Percentiles rank a stretch among this genome's conserved stretches.
phyloP scores from a whole-genome alignment of 2,888 invertebrate species.

The Caenorhabditis sp. region DNA sequence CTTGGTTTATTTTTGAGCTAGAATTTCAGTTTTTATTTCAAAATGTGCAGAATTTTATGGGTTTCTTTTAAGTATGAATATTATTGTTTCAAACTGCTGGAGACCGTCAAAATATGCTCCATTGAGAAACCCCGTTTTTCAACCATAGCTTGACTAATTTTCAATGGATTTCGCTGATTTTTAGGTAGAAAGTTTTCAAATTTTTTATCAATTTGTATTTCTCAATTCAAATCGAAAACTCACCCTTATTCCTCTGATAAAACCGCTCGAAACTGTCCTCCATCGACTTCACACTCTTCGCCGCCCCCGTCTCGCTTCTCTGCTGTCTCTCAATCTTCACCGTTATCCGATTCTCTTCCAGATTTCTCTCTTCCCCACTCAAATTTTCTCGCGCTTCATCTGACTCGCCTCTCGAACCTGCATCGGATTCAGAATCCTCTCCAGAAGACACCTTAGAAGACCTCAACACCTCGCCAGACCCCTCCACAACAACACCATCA shows the following conservation, averaged over 20 bases:
- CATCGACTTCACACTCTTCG: conserved; percentile 35
- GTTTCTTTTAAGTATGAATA: no score
- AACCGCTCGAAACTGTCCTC: conserved; percentile 45
- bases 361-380: neutral
- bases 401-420: neutral
- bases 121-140: no score
- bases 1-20: neutral
- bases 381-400: neutral
- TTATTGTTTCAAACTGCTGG: no score
- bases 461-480: neutral
- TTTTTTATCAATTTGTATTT: no score
- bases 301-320: conserved; percentile 1
- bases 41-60: neutral
- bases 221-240: neutral
- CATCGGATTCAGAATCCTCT: neutral
- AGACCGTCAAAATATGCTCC: no score
- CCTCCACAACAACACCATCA: conserved; percentile 19
- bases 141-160: neutral
- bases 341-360: conserved; percentile 8
- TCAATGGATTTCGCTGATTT: neutral
- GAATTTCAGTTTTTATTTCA: neutral
- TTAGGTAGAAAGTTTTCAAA: no score
- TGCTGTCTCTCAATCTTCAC: conserved; percentile 18
- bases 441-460: conserved; percentile 5
- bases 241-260: conserved; percentile 40